A percentile compares a stretch with the other conserved stretches of the same genome.
Evolutionary conservation across 2,888 invertebrate species (phyloP).

Genomic region (Temnothorax rugatulus): DNA sequence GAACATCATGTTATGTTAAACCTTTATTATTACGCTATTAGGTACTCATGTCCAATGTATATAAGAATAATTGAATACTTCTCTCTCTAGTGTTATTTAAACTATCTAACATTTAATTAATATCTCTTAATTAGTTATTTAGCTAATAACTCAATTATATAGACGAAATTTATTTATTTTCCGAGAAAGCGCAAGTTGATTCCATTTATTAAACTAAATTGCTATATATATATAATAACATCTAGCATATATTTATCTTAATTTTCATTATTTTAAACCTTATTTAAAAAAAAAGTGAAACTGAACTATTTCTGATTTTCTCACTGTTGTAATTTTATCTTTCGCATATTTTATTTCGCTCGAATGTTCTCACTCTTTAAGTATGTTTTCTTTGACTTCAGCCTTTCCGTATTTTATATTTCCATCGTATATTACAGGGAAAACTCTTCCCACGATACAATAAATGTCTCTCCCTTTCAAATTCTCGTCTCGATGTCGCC

Average conservation of each 20-base stretch:
- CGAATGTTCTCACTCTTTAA: background rate
- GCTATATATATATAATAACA: background rate
- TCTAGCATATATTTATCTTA: background rate
- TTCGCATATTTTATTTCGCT: background rate
- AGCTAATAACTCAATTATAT: conserved; percentile 17
- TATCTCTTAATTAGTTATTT: background rate
- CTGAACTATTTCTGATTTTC: background rate
- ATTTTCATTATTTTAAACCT: background rate
- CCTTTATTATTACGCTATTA: conserved; percentile 28
- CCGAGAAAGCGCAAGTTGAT: background rate
- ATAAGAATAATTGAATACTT: conserved; percentile 12
- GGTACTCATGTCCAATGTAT: background rate
- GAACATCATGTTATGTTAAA: conserved; percentile 12
- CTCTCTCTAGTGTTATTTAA: background rate
- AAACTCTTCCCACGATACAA: background rate
- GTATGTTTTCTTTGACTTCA: background rate
- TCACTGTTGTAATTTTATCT: background rate
- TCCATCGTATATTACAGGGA: background rate
- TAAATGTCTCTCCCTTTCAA: conserved; percentile 12
- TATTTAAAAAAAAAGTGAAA: background rate
- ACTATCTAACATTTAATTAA: background rate
- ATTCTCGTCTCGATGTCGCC: conserved; percentile 27
- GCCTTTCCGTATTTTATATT: background rate
- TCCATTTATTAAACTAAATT: background rate
- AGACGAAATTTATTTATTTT: conserved; percentile 15